phyloP scores from a whole-genome alignment of 2,113 vertebrate genomes.

The Gambusia affinis region DNA sequence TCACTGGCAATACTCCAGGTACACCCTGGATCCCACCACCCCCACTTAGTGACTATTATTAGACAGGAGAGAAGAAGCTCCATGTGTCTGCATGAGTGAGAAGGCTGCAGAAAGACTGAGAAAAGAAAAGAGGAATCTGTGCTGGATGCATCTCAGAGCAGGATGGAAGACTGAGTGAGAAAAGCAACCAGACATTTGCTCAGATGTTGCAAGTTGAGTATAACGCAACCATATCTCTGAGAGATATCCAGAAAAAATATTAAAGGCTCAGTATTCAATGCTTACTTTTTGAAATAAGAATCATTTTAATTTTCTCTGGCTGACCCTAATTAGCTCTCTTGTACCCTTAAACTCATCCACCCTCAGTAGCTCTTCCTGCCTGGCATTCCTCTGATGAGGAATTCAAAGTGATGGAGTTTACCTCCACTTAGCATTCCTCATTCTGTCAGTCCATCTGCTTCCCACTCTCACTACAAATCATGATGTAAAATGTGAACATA shows the following conservation, averaged over 20 bases:
- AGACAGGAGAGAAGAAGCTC: neutral
- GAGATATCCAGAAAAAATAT: neutral
- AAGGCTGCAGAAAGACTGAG: neutral
- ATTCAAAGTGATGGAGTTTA: too few species aligned
- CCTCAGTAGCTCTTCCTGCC: too few species aligned
- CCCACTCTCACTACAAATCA: too few species aligned
- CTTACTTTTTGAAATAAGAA: too few species aligned
- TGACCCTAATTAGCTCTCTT: too few species aligned
- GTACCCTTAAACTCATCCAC: too few species aligned
- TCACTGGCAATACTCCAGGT: neutral
- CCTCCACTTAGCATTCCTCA: too few species aligned
- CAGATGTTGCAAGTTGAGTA: conserved; percentile 5
- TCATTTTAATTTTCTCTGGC: too few species aligned
- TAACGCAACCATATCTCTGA: neutral
- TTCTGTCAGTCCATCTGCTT: too few species aligned
- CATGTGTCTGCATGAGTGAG: neutral
- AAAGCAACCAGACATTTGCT: conserved; percentile 24
- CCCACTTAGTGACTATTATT: conserved; percentile 6
- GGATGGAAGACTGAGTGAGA: conserved; percentile 7
- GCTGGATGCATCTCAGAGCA: conserved; percentile 6
- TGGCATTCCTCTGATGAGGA: too few species aligned
- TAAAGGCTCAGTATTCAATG: too few species aligned
- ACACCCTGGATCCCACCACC: conserved; percentile 1
- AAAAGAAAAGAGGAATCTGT: conserved; percentile 25
- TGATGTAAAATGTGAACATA: too few species aligned